A percentile compares a stretch with the other conserved stretches of the same genome.
Conservation (phyloP, 2,888 invertebrate species). For the Chromoteleia sp. region DNA sequence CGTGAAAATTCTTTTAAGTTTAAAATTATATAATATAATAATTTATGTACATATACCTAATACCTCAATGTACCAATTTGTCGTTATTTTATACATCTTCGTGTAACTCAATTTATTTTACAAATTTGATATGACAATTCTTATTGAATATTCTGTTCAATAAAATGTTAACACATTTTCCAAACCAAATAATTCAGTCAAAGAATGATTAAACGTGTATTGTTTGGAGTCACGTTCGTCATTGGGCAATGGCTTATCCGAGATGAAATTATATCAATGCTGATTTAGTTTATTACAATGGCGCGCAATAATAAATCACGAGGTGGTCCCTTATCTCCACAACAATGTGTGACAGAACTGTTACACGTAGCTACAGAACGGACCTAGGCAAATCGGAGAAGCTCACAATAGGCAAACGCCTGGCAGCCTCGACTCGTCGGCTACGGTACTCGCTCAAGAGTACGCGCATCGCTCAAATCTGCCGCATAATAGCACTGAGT, state of each 20-base stretch:
- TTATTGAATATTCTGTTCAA: too few species aligned
- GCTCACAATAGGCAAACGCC: constrained; percentile 53
- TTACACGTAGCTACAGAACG: constrained; percentile 72
- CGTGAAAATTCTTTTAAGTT: too few species aligned
- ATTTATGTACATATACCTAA: too few species aligned
- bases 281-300: constrained; percentile 77
- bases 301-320: constrained; percentile 74
- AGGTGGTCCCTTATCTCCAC: constrained; percentile 74
- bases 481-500: constrained; percentile 72
- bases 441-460: constrained; percentile 57
- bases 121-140: too few species aligned
- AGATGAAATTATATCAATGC: constrained; percentile 74
- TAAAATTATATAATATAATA: too few species aligned
- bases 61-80: too few species aligned
- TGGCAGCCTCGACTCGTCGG: constrained; percentile 39
- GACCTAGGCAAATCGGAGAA: constrained; percentile 61
- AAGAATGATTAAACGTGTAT: too few species aligned
- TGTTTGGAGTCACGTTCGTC: too few species aligned
- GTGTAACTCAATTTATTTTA: too few species aligned
- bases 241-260: constrained; percentile 1
- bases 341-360: constrained; percentile 77
- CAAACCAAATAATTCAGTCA: too few species aligned
- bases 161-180: too few species aligned
- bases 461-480: constrained; percentile 73
- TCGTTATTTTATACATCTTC: too few species aligned